A percentile compares a stretch with the other conserved stretches of the same genome.
Evolutionary conservation across 2,113 vertebrate species (phyloP).

Genomic region (Echinops telfairi): DNA sequence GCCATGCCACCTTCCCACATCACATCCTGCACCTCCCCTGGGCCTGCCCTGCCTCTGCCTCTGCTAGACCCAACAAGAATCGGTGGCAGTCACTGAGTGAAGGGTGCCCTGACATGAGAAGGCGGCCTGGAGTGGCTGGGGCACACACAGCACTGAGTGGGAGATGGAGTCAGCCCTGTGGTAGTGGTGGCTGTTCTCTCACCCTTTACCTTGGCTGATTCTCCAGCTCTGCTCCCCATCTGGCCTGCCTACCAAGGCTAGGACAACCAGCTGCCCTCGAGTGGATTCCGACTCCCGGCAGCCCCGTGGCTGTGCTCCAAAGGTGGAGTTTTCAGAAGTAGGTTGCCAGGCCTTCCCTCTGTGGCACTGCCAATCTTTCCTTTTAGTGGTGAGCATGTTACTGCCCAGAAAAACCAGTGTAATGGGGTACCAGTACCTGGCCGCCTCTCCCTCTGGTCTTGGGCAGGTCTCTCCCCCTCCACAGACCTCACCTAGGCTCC

Average conservation of each 20-base stretch:
- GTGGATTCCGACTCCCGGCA: background rate
- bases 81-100: background rate
- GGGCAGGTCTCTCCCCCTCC: background rate
- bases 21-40: background rate
- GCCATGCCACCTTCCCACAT: background rate
- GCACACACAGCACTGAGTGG: fast-evolving
- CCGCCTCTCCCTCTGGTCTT: background rate
- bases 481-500: background rate
- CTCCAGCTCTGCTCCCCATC: background rate
- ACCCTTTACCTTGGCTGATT: background rate
- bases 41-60: background rate
- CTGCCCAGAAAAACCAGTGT: background rate
- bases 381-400: background rate
- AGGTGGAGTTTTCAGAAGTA: background rate
- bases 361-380: background rate
- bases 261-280: background rate
- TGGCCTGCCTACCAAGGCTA: background rate
- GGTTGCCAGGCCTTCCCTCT: background rate
- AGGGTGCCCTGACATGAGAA: background rate
- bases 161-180: background rate
- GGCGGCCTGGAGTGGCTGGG: fast-evolving
- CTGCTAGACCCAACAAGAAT: background rate
- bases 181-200: too few relatives aligned
- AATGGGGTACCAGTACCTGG: fast-evolving
- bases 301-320: background rate